Conservation (phyloP, 2,797 vertebrate species). For the Otolemur crassicaudatus region DNA sequence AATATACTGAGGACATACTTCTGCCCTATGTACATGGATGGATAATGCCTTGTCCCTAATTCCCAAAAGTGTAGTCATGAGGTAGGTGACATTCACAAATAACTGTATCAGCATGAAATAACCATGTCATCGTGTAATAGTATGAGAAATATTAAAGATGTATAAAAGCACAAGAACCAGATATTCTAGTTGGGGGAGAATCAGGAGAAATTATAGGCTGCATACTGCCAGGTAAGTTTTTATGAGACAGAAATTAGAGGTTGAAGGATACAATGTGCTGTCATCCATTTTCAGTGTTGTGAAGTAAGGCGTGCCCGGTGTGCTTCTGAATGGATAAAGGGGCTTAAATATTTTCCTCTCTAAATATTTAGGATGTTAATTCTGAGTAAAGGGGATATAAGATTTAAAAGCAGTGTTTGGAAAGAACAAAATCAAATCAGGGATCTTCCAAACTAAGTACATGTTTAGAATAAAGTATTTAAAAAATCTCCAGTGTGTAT, state of each 20-base stretch:
- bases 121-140: too few species aligned
- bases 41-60: neutral
- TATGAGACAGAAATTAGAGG: neutral
- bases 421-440: constrained; percentile 26
- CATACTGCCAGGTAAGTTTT: neutral
- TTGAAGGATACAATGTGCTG: neutral
- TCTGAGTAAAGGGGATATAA: neutral
- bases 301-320: neutral
- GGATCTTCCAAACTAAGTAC: neutral
- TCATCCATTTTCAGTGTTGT: neutral
- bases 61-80: neutral
- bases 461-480: constrained; percentile 2
- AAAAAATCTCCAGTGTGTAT: neutral
- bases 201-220: neutral
- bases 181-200: neutral
- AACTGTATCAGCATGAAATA: neutral
- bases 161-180: neutral
- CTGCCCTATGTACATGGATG: neutral
- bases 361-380: constrained; percentile 18
- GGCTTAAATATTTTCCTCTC: neutral
- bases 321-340: constrained; percentile 9
- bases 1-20: neutral
- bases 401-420: constrained; percentile 22
- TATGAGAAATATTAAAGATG: neutral
- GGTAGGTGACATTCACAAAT: neutral